These are phyloP conservation scores for Apis mellifera DNA, from an alignment of 1,140 invertebrate species.

Conservation along the genomic window Amel_HAv3.1 CM009936.2:7236001-7236500, in stretches of 20 bases:
- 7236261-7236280: constrained; percentile 51
- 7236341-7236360: constrained; percentile 38
- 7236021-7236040: background rate
- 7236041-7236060: background rate
- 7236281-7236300: constrained; percentile 28
- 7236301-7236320: constrained; percentile 53
- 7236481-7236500: too few species aligned
- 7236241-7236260: constrained; percentile 59
- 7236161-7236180: constrained; percentile 66
- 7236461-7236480: background rate
- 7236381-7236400: constrained; percentile 28
- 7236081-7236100: background rate
- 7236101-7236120: background rate
- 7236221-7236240: constrained; percentile 65
- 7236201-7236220: constrained; percentile 60
- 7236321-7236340: constrained; percentile 55
- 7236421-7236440: background rate
- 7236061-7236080: background rate
- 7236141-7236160: constrained; percentile 65
- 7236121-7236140: constrained; percentile 56
- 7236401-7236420: background rate
- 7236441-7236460: background rate
- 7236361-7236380: constrained; percentile 46
- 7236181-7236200: constrained; percentile 67
- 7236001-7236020: constrained; percentile 45